Conservation (phyloP, 2,797 vertebrate species). For the Spinus olivaceus region DNA sequence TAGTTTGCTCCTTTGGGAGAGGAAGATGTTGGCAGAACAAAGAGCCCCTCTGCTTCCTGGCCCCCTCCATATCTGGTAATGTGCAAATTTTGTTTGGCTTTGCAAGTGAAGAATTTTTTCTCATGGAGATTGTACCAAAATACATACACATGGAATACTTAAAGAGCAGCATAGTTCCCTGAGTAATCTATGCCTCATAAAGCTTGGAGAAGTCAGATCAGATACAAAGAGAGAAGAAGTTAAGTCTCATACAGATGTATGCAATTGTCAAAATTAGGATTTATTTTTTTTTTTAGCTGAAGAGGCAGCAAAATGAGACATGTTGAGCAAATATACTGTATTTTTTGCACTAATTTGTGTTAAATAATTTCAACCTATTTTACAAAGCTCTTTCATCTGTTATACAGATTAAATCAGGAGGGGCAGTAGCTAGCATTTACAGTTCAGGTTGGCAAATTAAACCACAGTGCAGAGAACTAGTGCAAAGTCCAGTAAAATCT, state of each 20-base stretch:
- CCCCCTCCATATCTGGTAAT: neutral
- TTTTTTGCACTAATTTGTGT: neutral
- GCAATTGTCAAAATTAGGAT: neutral
- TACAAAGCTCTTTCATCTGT: neutral
- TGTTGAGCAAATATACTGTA: neutral
- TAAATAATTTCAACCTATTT: neutral
- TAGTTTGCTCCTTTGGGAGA: neutral
- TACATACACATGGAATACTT: neutral
- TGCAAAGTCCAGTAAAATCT: neutral
- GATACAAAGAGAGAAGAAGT: neutral
- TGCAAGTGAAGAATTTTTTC: neutral
- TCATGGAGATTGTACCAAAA: neutral
- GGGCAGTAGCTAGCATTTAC: neutral
- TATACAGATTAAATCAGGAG: neutral
- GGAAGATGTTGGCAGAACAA: neutral
- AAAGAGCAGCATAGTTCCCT: neutral
- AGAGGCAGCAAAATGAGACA: neutral
- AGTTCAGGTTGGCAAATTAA: neutral
- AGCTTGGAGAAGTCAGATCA: neutral
- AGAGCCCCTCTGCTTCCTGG: neutral
- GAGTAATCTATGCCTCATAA: constrained; percentile 28
- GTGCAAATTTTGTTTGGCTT: neutral
- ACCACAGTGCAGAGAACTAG: neutral
- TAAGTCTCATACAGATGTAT: neutral
- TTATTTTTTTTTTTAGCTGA: neutral